Base-by-base conservation (phyloP, 2,797 vertebrate genomes). In the Botia almorhae region DNA sequence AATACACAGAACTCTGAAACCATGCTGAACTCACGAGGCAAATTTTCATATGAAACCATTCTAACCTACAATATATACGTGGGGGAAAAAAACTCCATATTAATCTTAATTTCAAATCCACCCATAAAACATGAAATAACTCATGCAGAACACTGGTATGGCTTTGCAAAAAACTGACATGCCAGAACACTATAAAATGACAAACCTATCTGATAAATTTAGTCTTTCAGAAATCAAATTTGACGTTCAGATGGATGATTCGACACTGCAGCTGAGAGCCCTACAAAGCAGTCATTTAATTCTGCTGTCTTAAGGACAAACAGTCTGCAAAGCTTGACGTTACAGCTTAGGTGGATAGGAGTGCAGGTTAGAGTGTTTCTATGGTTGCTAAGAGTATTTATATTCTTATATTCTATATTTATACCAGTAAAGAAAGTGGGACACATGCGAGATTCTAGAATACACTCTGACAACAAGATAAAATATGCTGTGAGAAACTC, bases 61-160 rank as follows among this genome's bases (percentile, higher is more conserved):
- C 39, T 64, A 55, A 43, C 23, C 14, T 39, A 69, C 11, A 48
- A 55, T 51, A 26, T 3, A 8, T 39, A 39, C 51, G 6, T 0
- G 26, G 26, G 2, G 19, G 7, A 36, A 78, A 80, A 23, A 55
- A 60, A 19, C 17, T 4, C 12, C 3, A 36, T 16, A 80, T 80
- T 74, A 50, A 74, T 80, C 78, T 74, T 68, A 11, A 36, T 80
- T 73, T 68, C 33, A 80, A 74, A 80, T 56, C 61, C 63, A 53
- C 21, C 17, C 8, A 61, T 61, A 74, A 73, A 80, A 67, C 19
- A 29, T 8, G 68, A 67, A 80, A 74, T 23, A 74, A 74, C 69
- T 65, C 78, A 74, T 50, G 78, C 78, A 68, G 70, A 80, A 80
- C 70, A 1, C 33, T 13, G 3, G 26, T 43, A 23, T 12, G 23